A percentile compares a stretch with the other conserved stretches of the same genome.
Evolutionary conservation across 2,113 vertebrate species (phyloP).

Genomic region (Corythoichthys intestinalis): DNA sequence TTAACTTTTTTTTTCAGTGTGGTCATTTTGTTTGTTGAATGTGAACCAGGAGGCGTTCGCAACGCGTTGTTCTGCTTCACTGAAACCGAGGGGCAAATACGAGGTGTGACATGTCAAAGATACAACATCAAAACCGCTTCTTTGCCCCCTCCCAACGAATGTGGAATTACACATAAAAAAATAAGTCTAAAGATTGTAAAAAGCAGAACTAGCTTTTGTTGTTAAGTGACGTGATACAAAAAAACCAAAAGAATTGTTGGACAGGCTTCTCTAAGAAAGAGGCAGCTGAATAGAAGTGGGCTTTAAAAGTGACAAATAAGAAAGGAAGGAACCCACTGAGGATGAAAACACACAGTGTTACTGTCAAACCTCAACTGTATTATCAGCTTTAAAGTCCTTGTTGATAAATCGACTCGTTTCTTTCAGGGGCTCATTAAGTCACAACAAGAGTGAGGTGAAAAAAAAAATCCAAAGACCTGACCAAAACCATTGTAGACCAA

Average conservation of each 20-base stretch:
- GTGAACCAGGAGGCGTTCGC: conserved; percentile 62
- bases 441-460: conserved; percentile 17
- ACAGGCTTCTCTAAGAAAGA: conserved; percentile 52
- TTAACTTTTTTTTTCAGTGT: conserved; percentile 40
- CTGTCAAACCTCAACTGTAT: conserved; percentile 69
- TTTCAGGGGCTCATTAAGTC: conserved; percentile 43
- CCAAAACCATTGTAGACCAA: conserved; percentile 18
- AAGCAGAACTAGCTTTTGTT: conserved; percentile 37
- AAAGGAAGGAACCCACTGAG: conserved; percentile 35
- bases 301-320: conserved; percentile 36
- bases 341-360: conserved; percentile 52
- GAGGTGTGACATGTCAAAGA: conserved; percentile 30
- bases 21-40: conserved; percentile 53
- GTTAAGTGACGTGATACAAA: conserved; percentile 54
- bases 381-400: conserved; percentile 70
- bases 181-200: conserved; percentile 49
- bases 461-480: conserved; percentile 18
- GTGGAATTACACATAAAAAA: conserved; percentile 36
- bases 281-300: conserved; percentile 26
- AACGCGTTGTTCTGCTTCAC: conserved; percentile 45
- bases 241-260: conserved; percentile 67
- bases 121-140: conserved; percentile 25
- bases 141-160: conserved; percentile 24
- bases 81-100: conserved; percentile 25
- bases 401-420: conserved; percentile 46